These are phyloP conservation scores for Antigone vipio DNA, from an alignment of 2,113 vertebrate species.

Conservation along the genomic window DNA sequence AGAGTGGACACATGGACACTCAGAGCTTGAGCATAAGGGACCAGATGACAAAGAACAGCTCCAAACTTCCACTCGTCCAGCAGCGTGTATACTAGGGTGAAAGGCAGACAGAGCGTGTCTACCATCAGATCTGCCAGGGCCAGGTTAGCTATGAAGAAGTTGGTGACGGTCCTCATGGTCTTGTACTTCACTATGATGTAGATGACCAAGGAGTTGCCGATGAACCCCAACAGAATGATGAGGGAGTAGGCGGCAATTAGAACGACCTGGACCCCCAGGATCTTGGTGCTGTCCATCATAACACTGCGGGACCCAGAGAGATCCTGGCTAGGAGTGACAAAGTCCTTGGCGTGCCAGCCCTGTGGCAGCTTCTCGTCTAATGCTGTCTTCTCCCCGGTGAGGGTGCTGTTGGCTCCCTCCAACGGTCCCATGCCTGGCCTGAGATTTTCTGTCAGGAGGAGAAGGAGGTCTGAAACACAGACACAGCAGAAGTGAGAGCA, in stretches of 20 bases:
- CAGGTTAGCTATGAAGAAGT: slow-evolving; percentile 93
- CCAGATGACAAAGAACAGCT: slow-evolving; percentile 85
- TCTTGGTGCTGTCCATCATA: slow-evolving; percentile 87
- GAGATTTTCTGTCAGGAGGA: background rate
- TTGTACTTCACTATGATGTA: slow-evolving; percentile 88
- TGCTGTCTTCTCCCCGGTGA: slow-evolving; percentile 61
- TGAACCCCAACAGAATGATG: slow-evolving; percentile 87
- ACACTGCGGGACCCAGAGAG: slow-evolving; percentile 72
- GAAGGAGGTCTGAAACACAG: slow-evolving; percentile 17
- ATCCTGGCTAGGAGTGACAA: slow-evolving; percentile 66
- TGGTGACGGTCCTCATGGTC: slow-evolving; percentile 92
- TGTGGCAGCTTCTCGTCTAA: slow-evolving; percentile 30
- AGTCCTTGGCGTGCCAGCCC: slow-evolving; percentile 46
- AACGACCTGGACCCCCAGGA: slow-evolving; percentile 82
- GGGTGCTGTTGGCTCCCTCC: slow-evolving; percentile 77
- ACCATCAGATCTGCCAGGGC: slow-evolving; percentile 90
- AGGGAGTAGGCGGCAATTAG: slow-evolving; percentile 87
- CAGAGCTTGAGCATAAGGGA: slow-evolving; percentile 88
- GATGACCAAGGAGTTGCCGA: slow-evolving; percentile 87
- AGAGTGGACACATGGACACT: slow-evolving; percentile 90
- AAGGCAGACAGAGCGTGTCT: slow-evolving; percentile 88
- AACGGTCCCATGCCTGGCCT: slow-evolving; percentile 74
- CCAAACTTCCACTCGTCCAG: slow-evolving; percentile 92
- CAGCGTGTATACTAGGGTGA: slow-evolving; percentile 88
- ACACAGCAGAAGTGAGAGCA: background rate